Base-by-base conservation (phyloP, 2,888 invertebrate species). In the Anodontia alba region DNA sequence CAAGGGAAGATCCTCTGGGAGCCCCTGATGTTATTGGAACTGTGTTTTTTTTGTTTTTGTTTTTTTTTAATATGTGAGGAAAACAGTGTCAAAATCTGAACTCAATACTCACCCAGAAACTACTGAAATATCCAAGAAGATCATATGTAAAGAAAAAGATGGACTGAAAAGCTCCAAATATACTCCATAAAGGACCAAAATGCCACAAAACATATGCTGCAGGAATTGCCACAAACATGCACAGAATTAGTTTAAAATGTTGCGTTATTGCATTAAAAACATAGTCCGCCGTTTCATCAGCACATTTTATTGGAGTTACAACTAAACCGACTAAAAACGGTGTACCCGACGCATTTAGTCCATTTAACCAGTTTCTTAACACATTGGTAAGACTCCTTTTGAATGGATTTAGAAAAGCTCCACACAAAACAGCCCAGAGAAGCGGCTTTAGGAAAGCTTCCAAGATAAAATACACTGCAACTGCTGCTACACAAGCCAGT, bases 331-430 rank as follows among this genome's bases (percentile, higher is more conserved):
- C 89, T 17, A 94, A 90, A 54, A 96, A 92, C 1, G 95, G 95
- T 1, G 95, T 95, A 12, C 94, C 92, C 1, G 94, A 92, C 0
- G 78, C 74, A 29, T 89, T 83, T 26, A 94, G 73, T 8, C 91
- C 90, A 86, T 87, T 88, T 73, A 94, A 97, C 98, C 98, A 98
- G 87, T 96, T 96, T 89, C 97, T 96, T 31, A 98, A 95, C 81
- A 96, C 95, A 80, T 96, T 96, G 0, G 98, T 96, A 66, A 99
- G 94, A 76, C 96, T 96, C 82, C 97, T 96, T 94, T 99, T 99
- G 92, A 98, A 97, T 0, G 99, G 99, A 94, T 98, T 98, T n/a
- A 99, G 95, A 51, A 99, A 97, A 0, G 99, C 98, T n/a, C 99
- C 99, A 91, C 98, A 98, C 43, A 99, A 95, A 77, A 98, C 95